Conservation (phyloP, 2,888 invertebrate species). For the Drosophila seclusa region DNA sequence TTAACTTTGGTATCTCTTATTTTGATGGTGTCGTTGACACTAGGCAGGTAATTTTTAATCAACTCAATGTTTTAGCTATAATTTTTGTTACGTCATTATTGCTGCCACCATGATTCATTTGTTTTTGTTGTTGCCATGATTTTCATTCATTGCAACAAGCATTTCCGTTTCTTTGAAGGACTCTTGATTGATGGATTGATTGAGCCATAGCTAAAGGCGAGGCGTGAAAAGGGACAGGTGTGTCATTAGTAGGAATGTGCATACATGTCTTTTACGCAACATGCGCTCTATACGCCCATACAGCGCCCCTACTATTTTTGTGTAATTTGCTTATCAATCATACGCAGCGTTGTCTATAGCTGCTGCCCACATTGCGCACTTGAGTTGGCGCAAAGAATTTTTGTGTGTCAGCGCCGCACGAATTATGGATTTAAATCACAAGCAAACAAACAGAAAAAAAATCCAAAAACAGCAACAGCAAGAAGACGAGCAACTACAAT, state of each 20-base stretch:
- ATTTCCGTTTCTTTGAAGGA: conserved; percentile 70
- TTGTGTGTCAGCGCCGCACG: conserved; percentile 70
- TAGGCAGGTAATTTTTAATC: conserved; percentile 35
- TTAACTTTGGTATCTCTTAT: conserved; percentile 61
- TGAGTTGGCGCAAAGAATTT: conserved; percentile 46
- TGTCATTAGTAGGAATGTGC: conserved; percentile 30
- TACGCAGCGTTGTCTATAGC: conserved; percentile 59
- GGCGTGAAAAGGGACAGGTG: conserved; percentile 56
- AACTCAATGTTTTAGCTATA: conserved; percentile 41
- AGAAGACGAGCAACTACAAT: conserved; percentile 41
- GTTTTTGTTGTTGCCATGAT: conserved; percentile 12
- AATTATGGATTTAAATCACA: conserved; percentile 66
- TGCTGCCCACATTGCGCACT: conserved; percentile 51
- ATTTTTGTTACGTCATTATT: conserved; percentile 64
- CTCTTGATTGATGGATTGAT: conserved; percentile 51
- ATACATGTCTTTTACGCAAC: conserved; percentile 57
- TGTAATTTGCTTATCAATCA: conserved; percentile 76
- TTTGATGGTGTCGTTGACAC: conserved; percentile 70
- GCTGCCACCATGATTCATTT: conserved; percentile 62
- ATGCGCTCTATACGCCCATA: conserved; percentile 39
- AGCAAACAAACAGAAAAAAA: conserved; percentile 36
- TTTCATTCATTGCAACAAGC: conserved; percentile 31
- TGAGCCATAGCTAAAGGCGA: conserved; percentile 14
- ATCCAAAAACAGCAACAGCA: conserved; percentile 23
- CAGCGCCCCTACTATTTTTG: not conserved